Evolutionary conservation across 2,797 vertebrate genomes (phyloP), one percentile per base, ranked within the genome.

Genomic region (Rhyacichthys aspro): DNA sequence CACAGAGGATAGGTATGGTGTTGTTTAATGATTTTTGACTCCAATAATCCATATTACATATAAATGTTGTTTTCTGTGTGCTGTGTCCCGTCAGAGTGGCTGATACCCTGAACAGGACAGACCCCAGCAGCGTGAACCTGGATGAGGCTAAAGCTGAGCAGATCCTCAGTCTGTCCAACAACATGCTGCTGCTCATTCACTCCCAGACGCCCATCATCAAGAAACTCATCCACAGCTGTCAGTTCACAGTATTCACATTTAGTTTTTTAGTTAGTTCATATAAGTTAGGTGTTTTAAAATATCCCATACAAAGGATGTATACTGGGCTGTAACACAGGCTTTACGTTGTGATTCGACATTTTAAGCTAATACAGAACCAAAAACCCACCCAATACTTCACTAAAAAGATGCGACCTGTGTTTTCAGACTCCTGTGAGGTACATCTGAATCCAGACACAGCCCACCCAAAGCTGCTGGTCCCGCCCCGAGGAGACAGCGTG

Each of bases 381-480:
- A n/a, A n/a, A n/a, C n/a, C n/a, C n/a, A 28, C 2, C 4, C 7
- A 4, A 28, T 28, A 28, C 23, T 28, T 5, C 4, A 28, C 23
- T 28, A 28, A 28, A 28, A 28, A 28, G 3, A 28, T 28, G 23
- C 7, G 23, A 28, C 23, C 37, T 75, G 33, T 74, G 14, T 73
- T 42, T 63, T 28, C 72, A 94, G 93, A 94, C 78, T 83, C 84
- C 59, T 89, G 88, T 4, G 76, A 91, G 48, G 89, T 91, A 32
- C 55, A 71, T 60, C 67, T 93, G 60, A 88, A 94, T 78, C 89
- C 89, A 7, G 82, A 91, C 11, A 90, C 92, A 0, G 91, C 92
- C 45, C 93, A 93, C 52, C 92, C 92, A 5, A 93, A 93, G 69
- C 89, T 93, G 42, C 72, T 91, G 54, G 79, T 94, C 78, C 92